Conservation (phyloP, 2,113 vertebrate species). For the Perccottus glenii region DNA sequence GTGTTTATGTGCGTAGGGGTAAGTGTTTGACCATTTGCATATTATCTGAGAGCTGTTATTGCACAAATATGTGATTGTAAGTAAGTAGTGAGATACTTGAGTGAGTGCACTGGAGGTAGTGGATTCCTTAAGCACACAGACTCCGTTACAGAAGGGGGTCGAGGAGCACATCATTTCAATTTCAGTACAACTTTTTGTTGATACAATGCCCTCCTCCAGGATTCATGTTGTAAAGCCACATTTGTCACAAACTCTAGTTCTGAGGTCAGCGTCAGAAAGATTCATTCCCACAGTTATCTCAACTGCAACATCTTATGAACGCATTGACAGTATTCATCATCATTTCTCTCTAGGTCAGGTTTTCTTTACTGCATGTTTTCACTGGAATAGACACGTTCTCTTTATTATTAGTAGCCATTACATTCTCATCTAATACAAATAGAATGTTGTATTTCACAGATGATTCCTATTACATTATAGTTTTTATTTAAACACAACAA, state of each 20-base stretch:
- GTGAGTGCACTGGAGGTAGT: not conserved
- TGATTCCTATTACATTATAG: too few species aligned
- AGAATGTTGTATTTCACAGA: too few species aligned
- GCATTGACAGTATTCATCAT: too few species aligned
- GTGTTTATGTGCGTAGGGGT: conserved; percentile 12
- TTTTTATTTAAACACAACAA: too few species aligned
- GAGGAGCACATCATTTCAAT: conserved; percentile 34
- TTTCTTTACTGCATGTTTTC: too few species aligned
- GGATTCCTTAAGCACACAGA: conserved; percentile 24
- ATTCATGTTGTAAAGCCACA: conserved; percentile 24
- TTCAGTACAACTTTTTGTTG: conserved; percentile 12
- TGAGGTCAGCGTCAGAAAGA: conserved; percentile 13
- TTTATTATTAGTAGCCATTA: too few species aligned
- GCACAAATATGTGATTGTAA: not conserved
- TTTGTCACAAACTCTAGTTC: conserved; percentile 29
- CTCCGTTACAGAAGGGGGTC: conserved; percentile 37
- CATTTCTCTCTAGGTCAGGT: too few species aligned
- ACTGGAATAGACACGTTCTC: too few species aligned
- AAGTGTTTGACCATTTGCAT: conserved; percentile 5
- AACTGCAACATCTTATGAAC: too few species aligned
- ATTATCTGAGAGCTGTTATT: conserved; percentile 1
- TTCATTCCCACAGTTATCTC: too few species aligned
- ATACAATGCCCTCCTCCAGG: conserved; percentile 28
- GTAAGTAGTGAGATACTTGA: not conserved
- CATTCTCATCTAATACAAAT: too few species aligned